Percentiles rank a stretch among this genome's conserved stretches.
Conservation (phyloP, 2,888 invertebrate genomes). For the Salpingus planirostris region DNA sequence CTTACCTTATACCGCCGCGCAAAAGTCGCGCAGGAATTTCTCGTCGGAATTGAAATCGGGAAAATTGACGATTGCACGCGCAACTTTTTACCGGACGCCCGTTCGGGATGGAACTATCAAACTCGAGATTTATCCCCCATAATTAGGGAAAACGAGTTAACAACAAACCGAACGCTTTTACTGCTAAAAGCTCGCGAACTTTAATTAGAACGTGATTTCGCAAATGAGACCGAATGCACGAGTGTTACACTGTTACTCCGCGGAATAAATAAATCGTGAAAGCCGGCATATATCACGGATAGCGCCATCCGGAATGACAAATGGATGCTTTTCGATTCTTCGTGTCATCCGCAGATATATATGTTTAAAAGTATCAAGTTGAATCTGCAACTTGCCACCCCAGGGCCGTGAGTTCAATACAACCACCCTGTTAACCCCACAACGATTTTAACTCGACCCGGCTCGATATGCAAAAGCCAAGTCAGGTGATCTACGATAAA, state of each 20-base stretch:
- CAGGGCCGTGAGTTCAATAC: no score
- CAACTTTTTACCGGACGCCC: slow-evolving; percentile 8
- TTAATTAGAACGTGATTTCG: slow-evolving; percentile 16
- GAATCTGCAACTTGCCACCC: slow-evolving; percentile 14
- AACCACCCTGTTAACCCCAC: no score
- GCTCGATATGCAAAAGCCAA: no score
- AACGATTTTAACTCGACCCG: no score
- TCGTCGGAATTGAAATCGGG: not conserved
- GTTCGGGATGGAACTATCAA: slow-evolving; percentile 16
- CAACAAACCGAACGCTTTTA: slow-evolving; percentile 16
- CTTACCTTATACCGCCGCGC: no score
- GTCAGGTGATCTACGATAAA: no score
- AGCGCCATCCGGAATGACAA: slow-evolving; percentile 19
- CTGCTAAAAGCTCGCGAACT: slow-evolving; percentile 17
- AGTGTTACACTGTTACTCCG: no score
- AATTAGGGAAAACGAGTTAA: slow-evolving; percentile 18
- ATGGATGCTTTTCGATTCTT: slow-evolving; percentile 21
- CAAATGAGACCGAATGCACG: slow-evolving; percentile 17
- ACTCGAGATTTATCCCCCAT: slow-evolving; percentile 15
- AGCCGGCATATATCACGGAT: slow-evolving; percentile 19
- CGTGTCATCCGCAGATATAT: slow-evolving; percentile 19
- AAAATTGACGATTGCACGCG: not conserved
- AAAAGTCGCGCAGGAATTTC: no score
- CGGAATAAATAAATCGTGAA: slow-evolving; percentile 4
- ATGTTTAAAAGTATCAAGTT: slow-evolving; percentile 18